A percentile compares a stretch with the other conserved stretches of the same genome.
These are phyloP conservation scores for Gila orcuttii DNA, from an alignment of 2,113 vertebrate species.

Conservation along the genomic window DNA sequence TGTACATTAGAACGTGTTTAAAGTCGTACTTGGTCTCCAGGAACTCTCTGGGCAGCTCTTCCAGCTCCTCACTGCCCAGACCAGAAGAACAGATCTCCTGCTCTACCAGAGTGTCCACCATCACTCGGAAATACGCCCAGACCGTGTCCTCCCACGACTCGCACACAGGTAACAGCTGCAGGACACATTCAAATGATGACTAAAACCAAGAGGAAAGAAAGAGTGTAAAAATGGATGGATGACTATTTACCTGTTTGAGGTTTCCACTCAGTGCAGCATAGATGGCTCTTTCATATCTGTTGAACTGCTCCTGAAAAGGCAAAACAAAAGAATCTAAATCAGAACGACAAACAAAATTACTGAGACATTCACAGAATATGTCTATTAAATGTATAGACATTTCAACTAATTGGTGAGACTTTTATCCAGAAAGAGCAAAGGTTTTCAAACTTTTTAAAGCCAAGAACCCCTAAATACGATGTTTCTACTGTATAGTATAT, in stretches of 20 bases:
- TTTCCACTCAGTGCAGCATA: conserved; percentile 96
- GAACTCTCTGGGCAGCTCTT: conserved; percentile 89
- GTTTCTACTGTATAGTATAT: no score
- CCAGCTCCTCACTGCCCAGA: conserved; percentile 81
- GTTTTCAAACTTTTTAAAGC: no score
- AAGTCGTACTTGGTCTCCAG: conserved; percentile 88
- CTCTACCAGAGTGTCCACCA: conserved; percentile 95
- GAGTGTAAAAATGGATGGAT: neutral
- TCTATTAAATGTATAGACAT: neutral
- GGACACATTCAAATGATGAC: conserved; percentile 9
- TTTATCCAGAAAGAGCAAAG: no score
- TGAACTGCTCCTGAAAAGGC: conserved; percentile 79
- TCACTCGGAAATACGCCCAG: conserved; percentile 94
- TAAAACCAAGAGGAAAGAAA: neutral
- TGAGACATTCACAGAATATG: neutral
- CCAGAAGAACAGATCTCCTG: conserved; percentile 91
- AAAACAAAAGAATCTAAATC: neutral
- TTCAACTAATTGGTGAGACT: neutral
- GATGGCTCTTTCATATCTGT: conserved; percentile 91
- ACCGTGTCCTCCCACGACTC: conserved; percentile 96
- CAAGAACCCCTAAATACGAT: no score
- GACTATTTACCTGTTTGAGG: conserved; percentile 85
- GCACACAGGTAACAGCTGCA: conserved; percentile 90
- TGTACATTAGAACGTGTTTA: neutral
- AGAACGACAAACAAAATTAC: neutral